These are phyloP conservation scores for Leptopilina syphax DNA, from an alignment of 2,888 invertebrate genomes.

Conservation along the genomic window DNA sequence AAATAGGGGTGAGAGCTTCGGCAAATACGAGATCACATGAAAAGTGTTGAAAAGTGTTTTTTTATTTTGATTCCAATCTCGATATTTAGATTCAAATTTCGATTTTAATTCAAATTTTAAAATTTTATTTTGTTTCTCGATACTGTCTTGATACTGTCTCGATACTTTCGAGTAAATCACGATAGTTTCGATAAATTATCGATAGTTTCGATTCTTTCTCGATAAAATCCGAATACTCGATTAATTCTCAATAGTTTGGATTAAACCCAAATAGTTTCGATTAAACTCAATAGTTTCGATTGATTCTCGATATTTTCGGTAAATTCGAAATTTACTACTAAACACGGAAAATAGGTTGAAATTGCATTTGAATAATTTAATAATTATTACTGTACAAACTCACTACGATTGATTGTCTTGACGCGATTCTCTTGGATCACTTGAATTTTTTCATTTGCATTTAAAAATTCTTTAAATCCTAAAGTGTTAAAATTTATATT, in stretches of 20 bases:
- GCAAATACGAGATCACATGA: slow-evolving; percentile 63
- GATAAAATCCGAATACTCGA: too few species aligned
- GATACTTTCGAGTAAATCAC: too few species aligned
- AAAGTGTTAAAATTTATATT: background rate
- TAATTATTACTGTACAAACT: slow-evolving; percentile 13
- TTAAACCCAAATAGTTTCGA: background rate
- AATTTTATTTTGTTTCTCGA: too few species aligned
- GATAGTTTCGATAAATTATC: too few species aligned
- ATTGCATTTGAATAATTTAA: too few species aligned
- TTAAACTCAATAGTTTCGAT: background rate
- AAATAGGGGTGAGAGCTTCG: slow-evolving; percentile 56
- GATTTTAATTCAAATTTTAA: too few species aligned
- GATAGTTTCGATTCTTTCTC: too few species aligned
- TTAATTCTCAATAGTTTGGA: too few species aligned
- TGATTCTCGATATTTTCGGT: background rate
- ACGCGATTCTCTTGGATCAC: slow-evolving; percentile 70
- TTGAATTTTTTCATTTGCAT: background rate
- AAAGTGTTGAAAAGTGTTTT: slow-evolving; percentile 47
- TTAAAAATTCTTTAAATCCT: slow-evolving; percentile 17
- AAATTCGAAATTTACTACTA: too few species aligned
- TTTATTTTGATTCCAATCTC: background rate
- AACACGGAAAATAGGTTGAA: too few species aligned
- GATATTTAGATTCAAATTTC: too few species aligned
- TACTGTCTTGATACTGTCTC: too few species aligned
- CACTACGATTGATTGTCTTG: slow-evolving; percentile 74